Base-by-base conservation (phyloP, 2,888 invertebrate species). In the Malthinus seriepunctatus region DNA sequence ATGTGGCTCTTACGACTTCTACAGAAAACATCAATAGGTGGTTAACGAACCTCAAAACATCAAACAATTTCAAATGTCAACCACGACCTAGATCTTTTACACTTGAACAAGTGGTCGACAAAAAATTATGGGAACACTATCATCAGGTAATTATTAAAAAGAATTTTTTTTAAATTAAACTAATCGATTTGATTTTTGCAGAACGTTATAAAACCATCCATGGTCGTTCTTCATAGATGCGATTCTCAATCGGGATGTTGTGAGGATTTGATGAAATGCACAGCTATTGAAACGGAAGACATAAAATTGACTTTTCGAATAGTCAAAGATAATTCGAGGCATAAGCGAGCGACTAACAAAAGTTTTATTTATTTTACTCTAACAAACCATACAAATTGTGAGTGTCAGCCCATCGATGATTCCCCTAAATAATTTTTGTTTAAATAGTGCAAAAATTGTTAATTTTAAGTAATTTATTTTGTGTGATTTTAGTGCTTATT, bases 221-320 rank as follows among this genome's bases (percentile, higher is more conserved):
- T 73, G 32, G 76, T 76, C 14, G 76, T 77, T 2, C 57, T 76
- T 8, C 68, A 72, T 14, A 69, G 77, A 35, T 78, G 77, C 58
- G 70, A 68, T 14, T 69, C 70, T 7, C 56, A 61, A 8, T 70
- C 77, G 1, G 77, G 77, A 39, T 77, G 77, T 33, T 77, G 78
- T 47, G 61, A 69, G 31, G 37, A 69, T 3, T 67, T 62, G 6
- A 67, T 72, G 54, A 63, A 70, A 9, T 78, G 77, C 47, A 69
- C 70, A 0, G 73, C 75, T 0, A 59, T 66, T 31, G 70, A 71
- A 57, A 66, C 69, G 6, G 69, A 72, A 51, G 73, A 74, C 10
- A 69, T 77, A 32, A 72, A 71, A 49, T 67, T 78, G n/a, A 74
- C 76, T 3, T 77, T 78, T 56, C 69, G 71, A 67, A 71, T 77